phyloP scores from a whole-genome alignment of 2,113 vertebrate genomes.

The Ancistrus triradiatus region DNA sequence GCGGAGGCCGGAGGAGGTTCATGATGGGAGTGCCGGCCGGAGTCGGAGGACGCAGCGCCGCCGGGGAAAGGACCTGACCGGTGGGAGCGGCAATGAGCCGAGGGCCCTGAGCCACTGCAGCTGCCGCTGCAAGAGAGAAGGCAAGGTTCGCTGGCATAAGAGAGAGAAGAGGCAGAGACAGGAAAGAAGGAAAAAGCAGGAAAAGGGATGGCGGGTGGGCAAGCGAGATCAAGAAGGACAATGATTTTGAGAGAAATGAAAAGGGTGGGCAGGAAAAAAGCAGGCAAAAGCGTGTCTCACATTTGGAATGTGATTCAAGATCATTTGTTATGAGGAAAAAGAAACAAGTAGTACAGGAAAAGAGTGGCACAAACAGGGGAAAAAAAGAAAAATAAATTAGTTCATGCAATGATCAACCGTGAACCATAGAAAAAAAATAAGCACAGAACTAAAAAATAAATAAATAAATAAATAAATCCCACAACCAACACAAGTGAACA shows the following conservation, averaged over 20 bases:
- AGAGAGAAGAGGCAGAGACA: slow-evolving; percentile 49
- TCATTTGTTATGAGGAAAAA: neutral
- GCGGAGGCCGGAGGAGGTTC: slow-evolving; percentile 75
- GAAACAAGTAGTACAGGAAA: slow-evolving; percentile 3
- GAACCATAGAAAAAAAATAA: slow-evolving; percentile 63
- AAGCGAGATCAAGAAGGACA: slow-evolving; percentile 24
- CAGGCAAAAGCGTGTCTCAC: slow-evolving; percentile 6
- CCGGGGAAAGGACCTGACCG: slow-evolving; percentile 67
- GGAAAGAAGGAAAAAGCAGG: slow-evolving; percentile 32
- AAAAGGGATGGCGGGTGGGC: slow-evolving; percentile 30
- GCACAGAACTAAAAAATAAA: slow-evolving; percentile 32
- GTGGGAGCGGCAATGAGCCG: slow-evolving; percentile 68
- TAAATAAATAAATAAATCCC: slow-evolving; percentile 41
- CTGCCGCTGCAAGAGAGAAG: slow-evolving; percentile 81
- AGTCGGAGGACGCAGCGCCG: slow-evolving; percentile 65
- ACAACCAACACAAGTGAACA: too few relatives aligned
- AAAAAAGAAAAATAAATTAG: slow-evolving; percentile 70
- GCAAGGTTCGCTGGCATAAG: slow-evolving; percentile 80
- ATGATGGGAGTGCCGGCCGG: slow-evolving; percentile 71
- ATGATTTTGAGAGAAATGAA: neutral
- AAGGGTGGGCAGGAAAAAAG: slow-evolving; percentile 5
- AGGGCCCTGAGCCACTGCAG: slow-evolving; percentile 72
- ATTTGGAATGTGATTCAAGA: neutral
- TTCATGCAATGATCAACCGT: slow-evolving; percentile 79
- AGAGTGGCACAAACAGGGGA: slow-evolving; percentile 9